Evolutionary conservation across 35 echinoderm and acorn worm genomes (phyloP), one percentile per base, ranked within the genome.

Genomic region (Lytechinus pictus): DNA sequence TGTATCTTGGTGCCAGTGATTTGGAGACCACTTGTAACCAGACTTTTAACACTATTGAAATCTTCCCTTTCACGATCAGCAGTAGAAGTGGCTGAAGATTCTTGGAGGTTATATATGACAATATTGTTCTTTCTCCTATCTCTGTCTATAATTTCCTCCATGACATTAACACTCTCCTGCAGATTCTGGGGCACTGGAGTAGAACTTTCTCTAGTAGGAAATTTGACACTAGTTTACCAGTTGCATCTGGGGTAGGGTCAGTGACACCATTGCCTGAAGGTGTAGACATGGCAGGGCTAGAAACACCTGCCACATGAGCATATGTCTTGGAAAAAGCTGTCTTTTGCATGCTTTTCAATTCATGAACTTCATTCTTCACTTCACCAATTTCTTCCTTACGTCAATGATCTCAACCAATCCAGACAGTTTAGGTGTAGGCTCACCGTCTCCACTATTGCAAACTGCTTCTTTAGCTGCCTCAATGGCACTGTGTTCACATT

Each of bases 341-440:
- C 28, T 92, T 92, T 53, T 92, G 91, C 91, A 92, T 92, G 54
- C 91, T 54, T 54, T 92, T 92, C 3, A 92, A 53, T 92, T 92
- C n/a, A n/a, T n/a, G n/a, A n/a, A n/a, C n/a, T n/a, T n/a, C 91
- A 54, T 92, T 54, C 28, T 92, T 92, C 52, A 92, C 91, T 53
- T 92, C 91, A 92, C 91, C 9, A 9, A 92, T 92, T 24, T 92
- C 54, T 92, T 92, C 55, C 91, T 92, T 16, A 92, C 52, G 55
- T 92, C 91, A 27, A 92, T 52, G 54, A 54, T 92, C 52, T 92
- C 91, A 52, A 92, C 54, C 91, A 92, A n/a, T 4, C 91, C 91
- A 92, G 91, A 11, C n/a, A n/a, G n/a, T 92, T 92, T 92, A 92
- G 91, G 91, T 55, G 3, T 52, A 4, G n/a, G n/a, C n/a, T 24